phyloP scores from a whole-genome alignment of 2,888 invertebrate species.

The Phasia obesa region DNA sequence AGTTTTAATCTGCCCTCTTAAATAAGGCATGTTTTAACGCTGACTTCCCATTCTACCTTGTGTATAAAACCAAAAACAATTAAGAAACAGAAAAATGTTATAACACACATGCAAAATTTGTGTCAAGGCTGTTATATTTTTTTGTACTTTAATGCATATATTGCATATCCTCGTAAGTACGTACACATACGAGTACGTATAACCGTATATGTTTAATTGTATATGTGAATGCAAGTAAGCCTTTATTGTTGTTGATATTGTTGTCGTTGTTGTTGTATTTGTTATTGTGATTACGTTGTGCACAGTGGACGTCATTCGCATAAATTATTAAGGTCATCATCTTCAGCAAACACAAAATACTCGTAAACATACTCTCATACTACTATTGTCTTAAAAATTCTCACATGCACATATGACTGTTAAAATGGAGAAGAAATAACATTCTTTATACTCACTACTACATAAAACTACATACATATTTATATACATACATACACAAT shows the following conservation, averaged over 20 bases:
- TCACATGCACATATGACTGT: background rate
- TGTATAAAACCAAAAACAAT: slow-evolving; percentile 8
- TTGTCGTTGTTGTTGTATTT: slow-evolving; percentile 72
- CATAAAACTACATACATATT: slow-evolving; percentile 9
- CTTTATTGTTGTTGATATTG: slow-evolving; percentile 63
- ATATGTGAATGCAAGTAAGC: slow-evolving; percentile 39
- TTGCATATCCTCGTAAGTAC: slow-evolving; percentile 55
- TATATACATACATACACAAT: slow-evolving; percentile 25
- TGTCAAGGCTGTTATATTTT: slow-evolving; percentile 72
- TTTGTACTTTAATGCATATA: slow-evolving; percentile 39
- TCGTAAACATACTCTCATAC: slow-evolving; percentile 32
- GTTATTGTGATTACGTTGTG: slow-evolving; percentile 67
- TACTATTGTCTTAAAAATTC: slow-evolving; percentile 3
- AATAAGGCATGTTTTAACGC: background rate
- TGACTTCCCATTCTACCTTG: slow-evolving; percentile 3
- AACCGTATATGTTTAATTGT: background rate
- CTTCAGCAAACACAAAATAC: slow-evolving; percentile 69
- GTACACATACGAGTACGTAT: background rate
- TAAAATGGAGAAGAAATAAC: slow-evolving; percentile 6
- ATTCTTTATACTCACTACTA: slow-evolving; percentile 31
- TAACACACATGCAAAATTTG: slow-evolving; percentile 67
- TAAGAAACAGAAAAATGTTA: slow-evolving; percentile 40
- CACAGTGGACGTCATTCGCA: slow-evolving; percentile 72
- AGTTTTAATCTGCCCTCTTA: background rate
- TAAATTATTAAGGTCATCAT: slow-evolving; percentile 71